Evolutionary conservation across 2,113 vertebrate genomes (phyloP).

Genomic region (Pardalotus punctatus): DNA sequence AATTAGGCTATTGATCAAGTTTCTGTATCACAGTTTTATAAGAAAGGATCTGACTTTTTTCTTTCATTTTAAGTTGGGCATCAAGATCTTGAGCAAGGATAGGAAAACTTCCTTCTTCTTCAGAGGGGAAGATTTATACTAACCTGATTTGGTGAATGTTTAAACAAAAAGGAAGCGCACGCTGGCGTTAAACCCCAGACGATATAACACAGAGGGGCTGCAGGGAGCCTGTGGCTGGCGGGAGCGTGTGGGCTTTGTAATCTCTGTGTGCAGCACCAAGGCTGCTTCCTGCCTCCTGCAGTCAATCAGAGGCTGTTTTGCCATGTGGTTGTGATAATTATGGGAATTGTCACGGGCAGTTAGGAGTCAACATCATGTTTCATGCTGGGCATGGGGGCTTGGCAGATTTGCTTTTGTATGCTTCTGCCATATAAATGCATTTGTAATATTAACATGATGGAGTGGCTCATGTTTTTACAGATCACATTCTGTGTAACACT

Average conservation of each 20-base stretch:
- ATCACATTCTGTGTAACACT: not conserved
- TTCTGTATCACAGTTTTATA: not conserved
- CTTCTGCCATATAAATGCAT: not conserved
- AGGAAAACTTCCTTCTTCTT: not conserved
- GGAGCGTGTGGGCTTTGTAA: not conserved
- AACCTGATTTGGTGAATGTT: not conserved
- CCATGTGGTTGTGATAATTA: not conserved
- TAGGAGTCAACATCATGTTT: not conserved
- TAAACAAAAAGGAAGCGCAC: not conserved
- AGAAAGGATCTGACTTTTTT: not conserved
- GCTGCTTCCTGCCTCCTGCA: not conserved
- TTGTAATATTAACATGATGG: not conserved
- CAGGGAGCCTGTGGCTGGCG: not conserved
- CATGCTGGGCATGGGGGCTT: not conserved
- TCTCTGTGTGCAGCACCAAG: accelerated
- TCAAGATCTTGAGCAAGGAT: not conserved
- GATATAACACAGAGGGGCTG: not conserved
- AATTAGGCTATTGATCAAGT: not conserved
- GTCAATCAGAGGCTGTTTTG: not conserved
- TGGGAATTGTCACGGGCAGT: not conserved
- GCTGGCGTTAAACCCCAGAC: not conserved
- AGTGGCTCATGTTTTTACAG: not conserved
- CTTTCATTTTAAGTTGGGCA: not conserved
- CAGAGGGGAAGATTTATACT: not conserved
- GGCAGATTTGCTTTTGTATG: not conserved